Base-by-base conservation (phyloP, 2,113 vertebrate species). In the Pandion haliaetus region DNA sequence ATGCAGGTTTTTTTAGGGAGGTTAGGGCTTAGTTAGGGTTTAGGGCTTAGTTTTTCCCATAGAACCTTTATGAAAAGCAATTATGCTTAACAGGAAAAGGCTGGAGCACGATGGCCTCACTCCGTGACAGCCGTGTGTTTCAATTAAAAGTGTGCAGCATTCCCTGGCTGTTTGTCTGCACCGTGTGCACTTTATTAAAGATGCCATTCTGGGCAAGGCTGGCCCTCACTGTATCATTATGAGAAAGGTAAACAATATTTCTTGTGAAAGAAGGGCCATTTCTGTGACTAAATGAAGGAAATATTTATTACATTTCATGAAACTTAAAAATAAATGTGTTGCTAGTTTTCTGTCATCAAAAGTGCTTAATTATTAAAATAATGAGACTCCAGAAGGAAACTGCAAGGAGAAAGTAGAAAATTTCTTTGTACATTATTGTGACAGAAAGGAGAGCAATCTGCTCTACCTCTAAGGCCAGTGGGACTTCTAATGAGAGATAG, bases 211-310 rank as follows among this genome's bases (percentile, higher is more conserved):
- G 82, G 82, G 94, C 88, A 96, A 95, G 87, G 47, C 84, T 85
- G 90, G 91, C 78, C 81, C 90, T 97, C 40, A 1, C 84, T 91
- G 67, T 92, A 90, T 94, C 95, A 92, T 97, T 97, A 76, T 65
- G 82, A 97, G 79, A 86, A 96, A 96, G 54, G 69, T 97, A 98
- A 98, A 98, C 80, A 97, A 78, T 92, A 95, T 97, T 98, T 97
- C 96, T 85, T 86, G 76, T 88, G 95, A 94, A 97, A 95, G 95
- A 96, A 93, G 59, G 91, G 62, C 69, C 63, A 47, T 95, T 97
- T 95, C 76, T 93, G 45, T 90, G 69, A 76, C 82, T 97, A 81
- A 76, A 87, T 82, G 70, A 90, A 97, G 83, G 81, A 98, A 96
- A 97, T 85, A 95, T 94, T 88, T 96, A 94, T 95, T 97, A 93